A percentile compares a stretch with the other conserved stretches of the same genome.
Conservation (phyloP, 2,113 vertebrate genomes). For the Petroica traversi region DNA sequence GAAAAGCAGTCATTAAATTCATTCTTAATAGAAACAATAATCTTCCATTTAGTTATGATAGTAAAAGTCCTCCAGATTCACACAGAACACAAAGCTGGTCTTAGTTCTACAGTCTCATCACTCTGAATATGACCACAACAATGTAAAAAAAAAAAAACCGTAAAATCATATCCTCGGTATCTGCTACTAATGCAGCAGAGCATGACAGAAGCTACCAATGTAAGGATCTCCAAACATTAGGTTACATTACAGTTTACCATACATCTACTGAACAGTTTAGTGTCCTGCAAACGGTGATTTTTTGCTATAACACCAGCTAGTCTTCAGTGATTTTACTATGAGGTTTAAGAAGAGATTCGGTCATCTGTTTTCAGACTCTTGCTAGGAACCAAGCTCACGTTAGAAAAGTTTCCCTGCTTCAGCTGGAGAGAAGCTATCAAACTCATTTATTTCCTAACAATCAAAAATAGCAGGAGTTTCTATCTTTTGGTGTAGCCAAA, state of each 20-base stretch:
- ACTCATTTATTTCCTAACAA: neutral
- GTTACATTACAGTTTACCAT: neutral
- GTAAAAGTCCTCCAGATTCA: neutral
- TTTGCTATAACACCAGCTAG: neutral
- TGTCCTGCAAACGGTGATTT: neutral
- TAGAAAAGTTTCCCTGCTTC: neutral
- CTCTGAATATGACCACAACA: neutral
- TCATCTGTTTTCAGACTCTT: neutral
- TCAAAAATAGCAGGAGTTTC: neutral
- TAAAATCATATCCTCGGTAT: neutral
- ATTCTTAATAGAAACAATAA: neutral
- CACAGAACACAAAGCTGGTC: neutral
- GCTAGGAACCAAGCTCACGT: fast-evolving
- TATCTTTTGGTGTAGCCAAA: neutral
- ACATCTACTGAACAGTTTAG: neutral
- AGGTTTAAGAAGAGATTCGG: neutral
- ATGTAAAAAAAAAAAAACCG: neutral
- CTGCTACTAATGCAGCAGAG: neutral
- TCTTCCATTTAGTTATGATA: neutral
- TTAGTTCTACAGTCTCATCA: neutral
- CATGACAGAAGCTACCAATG: neutral
- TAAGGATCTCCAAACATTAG: neutral
- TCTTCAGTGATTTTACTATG: neutral
- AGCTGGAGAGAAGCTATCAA: neutral
- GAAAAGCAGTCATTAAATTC: neutral